These are phyloP conservation scores for Herminia tarsipennalis DNA, from an alignment of 2,888 invertebrate species.

Conservation along the genomic window DNA sequence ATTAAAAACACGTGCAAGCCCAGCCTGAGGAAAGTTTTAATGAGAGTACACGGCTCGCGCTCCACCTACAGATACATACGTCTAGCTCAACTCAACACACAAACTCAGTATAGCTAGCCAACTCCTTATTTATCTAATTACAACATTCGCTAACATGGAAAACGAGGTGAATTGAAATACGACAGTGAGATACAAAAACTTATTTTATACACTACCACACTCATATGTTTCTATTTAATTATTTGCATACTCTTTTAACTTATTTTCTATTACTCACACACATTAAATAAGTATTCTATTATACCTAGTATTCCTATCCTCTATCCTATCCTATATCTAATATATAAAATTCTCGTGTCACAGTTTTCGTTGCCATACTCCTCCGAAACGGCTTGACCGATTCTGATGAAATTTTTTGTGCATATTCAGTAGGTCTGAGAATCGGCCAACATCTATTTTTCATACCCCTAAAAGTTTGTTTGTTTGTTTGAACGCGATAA, in stretches of 20 bases:
- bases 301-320: too few species aligned
- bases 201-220: not conserved
- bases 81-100: constrained; percentile 14
- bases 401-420: too few species aligned
- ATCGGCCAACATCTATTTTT: too few species aligned
- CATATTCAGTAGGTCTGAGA: too few species aligned
- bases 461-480: too few species aligned
- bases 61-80: constrained; percentile 56
- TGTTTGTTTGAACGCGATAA: too few species aligned
- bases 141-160: constrained; percentile 13
- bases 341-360: too few species aligned
- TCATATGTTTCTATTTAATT: constrained; percentile 1
- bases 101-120: constrained; percentile 10
- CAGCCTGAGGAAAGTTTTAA: constrained; percentile 85
- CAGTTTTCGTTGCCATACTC: too few species aligned
- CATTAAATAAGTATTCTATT: too few species aligned
- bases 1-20: constrained; percentile 85
- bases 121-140: constrained; percentile 33
- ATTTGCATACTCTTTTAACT: not conserved
- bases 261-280: too few species aligned
- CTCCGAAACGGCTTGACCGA: too few species aligned
- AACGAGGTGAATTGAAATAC: not conserved
- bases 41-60: constrained; percentile 77
- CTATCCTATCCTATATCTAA: too few species aligned
- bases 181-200: not conserved